Base-by-base conservation (phyloP, 2,888 invertebrate genomes). In the Ctenicera cuprea region DNA sequence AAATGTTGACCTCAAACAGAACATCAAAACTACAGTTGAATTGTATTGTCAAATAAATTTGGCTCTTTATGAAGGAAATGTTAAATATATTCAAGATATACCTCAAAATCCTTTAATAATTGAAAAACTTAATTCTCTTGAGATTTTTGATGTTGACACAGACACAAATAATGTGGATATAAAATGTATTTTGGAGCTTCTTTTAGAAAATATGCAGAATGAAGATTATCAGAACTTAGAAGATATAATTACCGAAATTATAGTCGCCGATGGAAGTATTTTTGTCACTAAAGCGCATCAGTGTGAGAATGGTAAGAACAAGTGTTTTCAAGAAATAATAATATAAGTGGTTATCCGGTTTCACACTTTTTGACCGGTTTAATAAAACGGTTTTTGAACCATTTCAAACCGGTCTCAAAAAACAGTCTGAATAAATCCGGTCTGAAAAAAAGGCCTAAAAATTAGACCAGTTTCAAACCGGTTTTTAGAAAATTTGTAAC, bases 31-130 rank as follows among this genome's bases (percentile, higher is more conserved):
- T 7, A 20, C 38, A 1, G 0, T 65, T 0, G 37, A 33, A 20
- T n/a, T 65, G 14, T 65, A 65, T 22, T 37, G 37, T 9, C 20
- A 38, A 33, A n/a, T 65, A 33, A 65, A 65, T 52, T 18, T 65
- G 14, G 33, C 30, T 7, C 20, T 52, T 7, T 20, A 43, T 20
- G 22, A 5, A 33, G 33, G 33, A 12, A 30, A 48, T 12, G 5
- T 50, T 26, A 20, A 61, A 14, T 2, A 14, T n/a, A 14, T 14
- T 14, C 14, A n/a, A 14, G 14, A 41, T 41, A 1, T 41, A 14
- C 3, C n/a, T 14, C n/a, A n/a, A 14, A n/a, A 14, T 14, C 41
- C 14, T 14, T 14, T 26, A 26, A 26, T 26, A 26, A 14, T 14
- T 41, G 41, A 41, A n/a, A 14, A 14, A 3, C 1, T n/a, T 41